phyloP scores from a whole-genome alignment of 2,888 invertebrate genomes.

The Esperia sulphurella region DNA sequence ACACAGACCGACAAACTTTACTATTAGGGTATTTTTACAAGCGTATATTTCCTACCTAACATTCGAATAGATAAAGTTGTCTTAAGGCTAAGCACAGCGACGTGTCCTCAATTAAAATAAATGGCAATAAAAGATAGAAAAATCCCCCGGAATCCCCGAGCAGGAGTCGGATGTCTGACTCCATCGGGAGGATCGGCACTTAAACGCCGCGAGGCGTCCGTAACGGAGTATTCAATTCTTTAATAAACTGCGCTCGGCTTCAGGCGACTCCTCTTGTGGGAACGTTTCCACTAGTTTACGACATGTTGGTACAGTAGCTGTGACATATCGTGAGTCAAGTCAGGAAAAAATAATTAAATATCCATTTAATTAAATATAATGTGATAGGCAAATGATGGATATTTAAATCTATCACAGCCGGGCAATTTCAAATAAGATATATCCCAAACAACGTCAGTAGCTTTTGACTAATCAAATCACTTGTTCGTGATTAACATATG shows the following conservation, averaged over 20 bases:
- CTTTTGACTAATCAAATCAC: no score
- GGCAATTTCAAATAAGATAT: neutral
- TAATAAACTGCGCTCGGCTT: constrained; percentile 62
- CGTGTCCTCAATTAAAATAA: constrained; percentile 12
- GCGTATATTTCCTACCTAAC: no score
- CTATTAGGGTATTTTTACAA: no score
- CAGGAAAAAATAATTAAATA: no score
- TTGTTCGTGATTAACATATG: no score
- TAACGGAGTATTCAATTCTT: constrained; percentile 70
- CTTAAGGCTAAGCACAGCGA: constrained; percentile 14
- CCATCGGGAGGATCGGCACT: constrained; percentile 51
- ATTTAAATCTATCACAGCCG: neutral
- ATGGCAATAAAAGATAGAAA: constrained; percentile 9
- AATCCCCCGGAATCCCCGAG: constrained; percentile 13
- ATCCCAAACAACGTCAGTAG: neutral
- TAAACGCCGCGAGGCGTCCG: constrained; percentile 57
- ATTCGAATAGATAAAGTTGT: no score
- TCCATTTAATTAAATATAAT: no score
- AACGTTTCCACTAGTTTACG: constrained; percentile 33
- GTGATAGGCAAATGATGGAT: neutral
- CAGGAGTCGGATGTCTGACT: constrained; percentile 13
- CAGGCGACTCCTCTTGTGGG: constrained; percentile 26
- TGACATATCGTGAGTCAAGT: no score
- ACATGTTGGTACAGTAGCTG: constrained; percentile 1
- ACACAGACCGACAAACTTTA: no score